phyloP scores from a whole-genome alignment of 64 coral and sea anemone genomes.

The Dendronephthya gigantea region DNA sequence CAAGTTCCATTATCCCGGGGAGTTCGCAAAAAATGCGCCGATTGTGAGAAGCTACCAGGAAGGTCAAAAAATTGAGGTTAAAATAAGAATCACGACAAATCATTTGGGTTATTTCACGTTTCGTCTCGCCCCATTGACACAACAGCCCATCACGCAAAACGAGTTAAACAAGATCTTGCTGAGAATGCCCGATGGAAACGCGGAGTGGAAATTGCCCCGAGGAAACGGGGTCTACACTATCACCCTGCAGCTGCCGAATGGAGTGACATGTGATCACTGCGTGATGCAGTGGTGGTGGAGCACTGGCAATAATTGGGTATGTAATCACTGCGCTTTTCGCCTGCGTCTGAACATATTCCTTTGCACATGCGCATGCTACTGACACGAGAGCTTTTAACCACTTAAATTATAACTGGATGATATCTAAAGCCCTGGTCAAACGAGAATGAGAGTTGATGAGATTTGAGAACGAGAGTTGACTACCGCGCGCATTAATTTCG shows the following conservation, averaged over 20 bases:
- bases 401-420: no score
- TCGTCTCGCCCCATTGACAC: slow-evolving; percentile 19
- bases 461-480: no score
- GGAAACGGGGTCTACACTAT: slow-evolving; percentile 19
- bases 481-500: no score
- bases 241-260: slow-evolving; percentile 20
- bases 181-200: no score
- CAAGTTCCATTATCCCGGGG: slow-evolving; percentile 22
- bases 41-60: slow-evolving; percentile 38
- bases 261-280: slow-evolving; percentile 55
- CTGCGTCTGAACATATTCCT: no score
- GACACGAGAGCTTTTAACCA: no score
- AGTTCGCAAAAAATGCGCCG: slow-evolving; percentile 30
- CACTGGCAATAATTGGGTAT: slow-evolving; percentile 58
- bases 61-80: slow-evolving; percentile 39
- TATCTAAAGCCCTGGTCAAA: no score
- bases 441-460: no score
- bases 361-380: no score
- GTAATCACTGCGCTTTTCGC: no score
- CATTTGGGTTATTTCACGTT: slow-evolving; percentile 47
- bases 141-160: slow-evolving; percentile 36
- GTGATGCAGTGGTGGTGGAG: slow-evolving; percentile 74
- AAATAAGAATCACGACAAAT: slow-evolving; percentile 30
- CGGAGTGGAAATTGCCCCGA: no score
- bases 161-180: slow-evolving; percentile 12